Evolutionary conservation across 2,888 invertebrate species (phyloP), one percentile per base, ranked within the genome.

Genomic region (Blastobasis adustella): DNA sequence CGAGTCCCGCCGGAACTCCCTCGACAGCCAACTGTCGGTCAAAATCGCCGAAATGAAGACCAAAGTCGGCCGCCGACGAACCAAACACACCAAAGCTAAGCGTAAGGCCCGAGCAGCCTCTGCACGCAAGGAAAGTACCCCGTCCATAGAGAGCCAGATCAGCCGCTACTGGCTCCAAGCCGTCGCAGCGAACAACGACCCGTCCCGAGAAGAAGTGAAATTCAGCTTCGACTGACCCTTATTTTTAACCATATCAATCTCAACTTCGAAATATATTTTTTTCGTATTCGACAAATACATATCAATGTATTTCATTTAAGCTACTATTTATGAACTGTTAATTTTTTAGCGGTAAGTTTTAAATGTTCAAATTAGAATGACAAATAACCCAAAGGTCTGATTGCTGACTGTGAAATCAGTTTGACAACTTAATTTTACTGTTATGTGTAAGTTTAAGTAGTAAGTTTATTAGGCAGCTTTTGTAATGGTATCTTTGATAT

Each of bases 1-100:
- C 1, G 96, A 96, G 73, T 96, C 96, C 0, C 89, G 96, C 6
- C 90, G 96, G 44, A 96, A 96, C 77, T 96, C 96, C 0, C 91
- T 96, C 10, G 97, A 97, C 69, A 96, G 96, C 49, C 96, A 96
- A 68, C 90, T 95, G 47, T 95, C 95, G 0, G 93, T 96, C 0
- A 95, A 95, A 78, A 93, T 95, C 46, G 94, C 95, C 0, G 95
- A 96, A 77, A 90, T 95, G 87, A 95, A 94, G 69, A 94, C 94
- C 4, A 94, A 94, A 71, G 87, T 87, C 0, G 90, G 90, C 6
- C 84, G 91, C 0, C 81, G 85, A 50, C 84, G 90, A 45, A 77
- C 82, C 4, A 89, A 88, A 60, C 82, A 85, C 61, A 79, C 65
- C 67, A 89, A 82, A 54, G 78, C 84, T 50, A 75, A 85, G 73